A percentile compares a stretch with the other conserved stretches of the same genome.
phyloP scores from a whole-genome alignment of 2,113 vertebrate genomes.

The Suncus etruscus region DNA sequence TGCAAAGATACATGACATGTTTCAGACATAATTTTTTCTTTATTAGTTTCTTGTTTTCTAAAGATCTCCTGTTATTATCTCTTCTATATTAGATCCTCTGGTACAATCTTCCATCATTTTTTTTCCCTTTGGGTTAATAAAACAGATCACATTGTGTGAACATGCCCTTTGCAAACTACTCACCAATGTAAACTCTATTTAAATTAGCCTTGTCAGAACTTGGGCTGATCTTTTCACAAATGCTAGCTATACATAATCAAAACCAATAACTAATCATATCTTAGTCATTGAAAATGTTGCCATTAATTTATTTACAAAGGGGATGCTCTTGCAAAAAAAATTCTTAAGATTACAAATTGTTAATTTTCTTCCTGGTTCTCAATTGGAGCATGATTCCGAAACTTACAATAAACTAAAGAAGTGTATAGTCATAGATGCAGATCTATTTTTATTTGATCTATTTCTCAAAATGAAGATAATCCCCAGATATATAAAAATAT shows the following conservation, averaged over 20 bases:
- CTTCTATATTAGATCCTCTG: background rate
- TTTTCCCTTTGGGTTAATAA: constrained; percentile 28
- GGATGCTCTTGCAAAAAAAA: too few relatives aligned
- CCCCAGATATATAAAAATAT: too few relatives aligned
- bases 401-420: background rate
- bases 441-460: background rate
- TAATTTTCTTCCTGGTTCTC: background rate
- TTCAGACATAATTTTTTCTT: background rate
- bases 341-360: too few relatives aligned
- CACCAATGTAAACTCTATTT: constrained; percentile 54
- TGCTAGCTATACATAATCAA: constrained; percentile 36
- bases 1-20: background rate
- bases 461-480: background rate
- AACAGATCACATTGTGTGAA: constrained; percentile 26
- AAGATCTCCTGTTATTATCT: accelerated
- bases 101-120: background rate
- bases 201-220: constrained; percentile 52
- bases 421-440: background rate
- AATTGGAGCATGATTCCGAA: constrained; percentile 11
- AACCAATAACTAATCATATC: constrained; percentile 24
- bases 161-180: constrained; percentile 53
- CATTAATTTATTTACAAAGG: too few relatives aligned
- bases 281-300: background rate
- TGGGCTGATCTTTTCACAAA: constrained; percentile 24
- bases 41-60: background rate